Evolutionary conservation across 2,888 invertebrate genomes (phyloP), one percentile per base, ranked within the genome.

Genomic region (Marasmarcha lunaedactyla): DNA sequence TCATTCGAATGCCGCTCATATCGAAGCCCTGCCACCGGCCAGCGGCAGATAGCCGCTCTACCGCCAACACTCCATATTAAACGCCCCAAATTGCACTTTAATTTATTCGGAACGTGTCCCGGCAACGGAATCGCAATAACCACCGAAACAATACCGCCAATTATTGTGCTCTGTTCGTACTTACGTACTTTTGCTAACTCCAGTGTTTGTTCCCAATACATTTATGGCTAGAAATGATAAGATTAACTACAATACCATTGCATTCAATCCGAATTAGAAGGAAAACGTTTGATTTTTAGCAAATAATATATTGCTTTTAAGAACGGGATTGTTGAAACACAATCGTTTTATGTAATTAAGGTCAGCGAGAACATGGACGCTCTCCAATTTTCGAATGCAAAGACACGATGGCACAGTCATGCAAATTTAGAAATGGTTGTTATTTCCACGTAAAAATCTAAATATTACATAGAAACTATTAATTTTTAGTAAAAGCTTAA

Each of bases 31-130:
- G 55, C 59, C 61, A 59, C 63, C 57, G 59, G 55, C 59, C 68
- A 59, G 57, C 61, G 59, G 68, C 65, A 71, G 70, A 64, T 66
- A 58, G 66, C 73, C 73, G 72, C 71, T 68, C 67, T 70, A 68
- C 60, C 65, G 71, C 76, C 77, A 77, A 72, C 72, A 74, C 73
- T 74, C 70, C 76, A 74, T 77, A 79, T 78, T 79, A 79, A 79
- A 78, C 65, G 71, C 68, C 63, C 73, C 71, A 77, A 83, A 83
- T 78, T 78, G 77, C 73, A 76, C 68, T 79, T 79, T 78, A 79
- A 81, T 79, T 78, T 81, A 83, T 83, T 78, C 81, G 57, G 73
- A 56, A 69, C 81, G 81, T 81, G 81, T 79, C 74, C 71, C 76
- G 71, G 76, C 73, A 78, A 74, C 71, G 67, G 71, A 74, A 74